phyloP scores from a whole-genome alignment of 1,140 invertebrate species.

The Trichogramma pretiosum region DNA sequence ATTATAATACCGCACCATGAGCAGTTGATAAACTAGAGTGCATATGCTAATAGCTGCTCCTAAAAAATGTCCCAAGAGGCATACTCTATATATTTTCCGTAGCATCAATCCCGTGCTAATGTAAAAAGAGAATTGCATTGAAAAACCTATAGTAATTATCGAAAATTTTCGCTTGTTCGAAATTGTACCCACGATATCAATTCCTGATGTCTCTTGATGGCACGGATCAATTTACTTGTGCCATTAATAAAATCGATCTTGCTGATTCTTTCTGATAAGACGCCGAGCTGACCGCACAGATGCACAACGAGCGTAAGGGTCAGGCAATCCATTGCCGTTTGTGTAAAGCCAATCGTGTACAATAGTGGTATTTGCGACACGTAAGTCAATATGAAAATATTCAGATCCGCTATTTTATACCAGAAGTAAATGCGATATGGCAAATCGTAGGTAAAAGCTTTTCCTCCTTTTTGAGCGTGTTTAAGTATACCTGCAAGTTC shows the following conservation, averaged over 20 bases:
- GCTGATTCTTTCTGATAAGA: slow-evolving; percentile 18
- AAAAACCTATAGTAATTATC: no score
- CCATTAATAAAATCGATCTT: slow-evolving; percentile 7
- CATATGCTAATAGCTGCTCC: slow-evolving; percentile 20
- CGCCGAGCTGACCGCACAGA: slow-evolving; percentile 22
- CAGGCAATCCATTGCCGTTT: slow-evolving; percentile 26
- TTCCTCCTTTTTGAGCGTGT: slow-evolving; percentile 11
- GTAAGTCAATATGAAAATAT: slow-evolving; percentile 17
- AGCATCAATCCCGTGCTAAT: slow-evolving; percentile 18
- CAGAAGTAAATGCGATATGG: slow-evolving; percentile 22
- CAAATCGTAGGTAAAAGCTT: slow-evolving; percentile 19
- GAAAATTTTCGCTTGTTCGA: no score
- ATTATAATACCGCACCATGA: slow-evolving; percentile 19
- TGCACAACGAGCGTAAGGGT: slow-evolving; percentile 20
- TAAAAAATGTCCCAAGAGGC: slow-evolving; percentile 18
- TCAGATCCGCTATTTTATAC: slow-evolving; percentile 18
- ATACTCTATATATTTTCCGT: slow-evolving; percentile 6
- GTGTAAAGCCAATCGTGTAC: slow-evolving; percentile 21
- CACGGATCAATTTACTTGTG: background rate
- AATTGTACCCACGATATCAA: slow-evolving; percentile 13
- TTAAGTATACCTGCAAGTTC: no score
- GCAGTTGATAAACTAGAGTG: slow-evolving; percentile 22
- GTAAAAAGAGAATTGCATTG: no score
- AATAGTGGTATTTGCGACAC: slow-evolving; percentile 21
- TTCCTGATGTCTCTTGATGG: slow-evolving; percentile 17